Conservation (phyloP, 2,797 vertebrate species). For the Dryobates pubescens region DNA sequence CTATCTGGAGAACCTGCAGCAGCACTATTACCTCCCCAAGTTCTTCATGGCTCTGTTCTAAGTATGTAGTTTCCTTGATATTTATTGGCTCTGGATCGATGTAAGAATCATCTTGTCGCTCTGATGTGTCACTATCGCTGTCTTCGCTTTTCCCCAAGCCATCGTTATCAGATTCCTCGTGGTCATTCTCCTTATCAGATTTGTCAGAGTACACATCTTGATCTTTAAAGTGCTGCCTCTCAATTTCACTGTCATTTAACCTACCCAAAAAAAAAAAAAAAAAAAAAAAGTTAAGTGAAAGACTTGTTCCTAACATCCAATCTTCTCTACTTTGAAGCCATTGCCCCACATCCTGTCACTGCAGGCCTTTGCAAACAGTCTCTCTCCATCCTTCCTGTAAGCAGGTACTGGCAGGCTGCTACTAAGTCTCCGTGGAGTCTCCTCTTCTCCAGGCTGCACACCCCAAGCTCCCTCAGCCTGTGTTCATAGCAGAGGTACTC, state of each 20-base stretch:
- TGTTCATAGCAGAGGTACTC: too few relatives aligned
- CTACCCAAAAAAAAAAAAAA: conserved; percentile 61
- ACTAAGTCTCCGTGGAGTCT: too few relatives aligned
- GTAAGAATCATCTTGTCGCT: conserved; percentile 94
- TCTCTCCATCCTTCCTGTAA: too few relatives aligned
- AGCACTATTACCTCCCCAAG: conserved; percentile 89
- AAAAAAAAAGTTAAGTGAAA: background rate
- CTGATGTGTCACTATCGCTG: conserved; percentile 95
- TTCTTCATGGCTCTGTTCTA: conserved; percentile 93
- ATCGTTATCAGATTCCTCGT: conserved; percentile 95
- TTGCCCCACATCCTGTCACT: too few relatives aligned
- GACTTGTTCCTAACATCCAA: too few relatives aligned
- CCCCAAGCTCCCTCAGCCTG: too few relatives aligned
- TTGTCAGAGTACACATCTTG: conserved; percentile 97
- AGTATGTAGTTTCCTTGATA: conserved; percentile 88
- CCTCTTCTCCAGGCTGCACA: too few relatives aligned
- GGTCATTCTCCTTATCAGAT: conserved; percentile 95
- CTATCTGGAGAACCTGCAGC: background rate
- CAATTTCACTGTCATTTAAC: conserved; percentile 92
- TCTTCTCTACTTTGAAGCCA: too few relatives aligned
- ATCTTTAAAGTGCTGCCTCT: conserved; percentile 91
- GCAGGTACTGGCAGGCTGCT: too few relatives aligned
- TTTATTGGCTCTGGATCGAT: conserved; percentile 89
- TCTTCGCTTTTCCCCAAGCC: conserved; percentile 95
- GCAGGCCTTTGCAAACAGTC: too few relatives aligned